Percentiles rank a stretch among this genome's conserved stretches.
phyloP scores from a whole-genome alignment of 2,113 vertebrate species.

The Sinosuthora webbiana region DNA sequence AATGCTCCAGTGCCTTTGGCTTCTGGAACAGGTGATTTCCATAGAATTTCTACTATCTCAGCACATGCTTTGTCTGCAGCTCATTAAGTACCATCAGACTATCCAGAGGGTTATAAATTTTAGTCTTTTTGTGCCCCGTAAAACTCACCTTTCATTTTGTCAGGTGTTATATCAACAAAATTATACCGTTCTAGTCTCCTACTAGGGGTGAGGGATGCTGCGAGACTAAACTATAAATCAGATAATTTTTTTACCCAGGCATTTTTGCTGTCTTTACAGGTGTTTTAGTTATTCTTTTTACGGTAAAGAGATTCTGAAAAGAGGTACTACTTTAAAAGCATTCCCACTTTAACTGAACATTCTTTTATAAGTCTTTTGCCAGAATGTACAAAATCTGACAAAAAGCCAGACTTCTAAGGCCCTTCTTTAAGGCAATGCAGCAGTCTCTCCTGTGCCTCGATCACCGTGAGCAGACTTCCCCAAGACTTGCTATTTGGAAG shows the following conservation, averaged over 20 bases:
- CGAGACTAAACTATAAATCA: neutral
- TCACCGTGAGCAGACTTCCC: neutral
- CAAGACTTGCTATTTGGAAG: neutral
- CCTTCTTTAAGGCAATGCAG: neutral
- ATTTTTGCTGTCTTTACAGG: neutral
- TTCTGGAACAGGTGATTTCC: neutral
- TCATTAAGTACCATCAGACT: neutral
- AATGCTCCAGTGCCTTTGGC: neutral
- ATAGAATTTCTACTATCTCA: neutral
- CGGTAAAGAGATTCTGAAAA: neutral
- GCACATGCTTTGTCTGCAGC: neutral
- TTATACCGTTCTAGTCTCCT: neutral
- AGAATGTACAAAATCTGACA: neutral
- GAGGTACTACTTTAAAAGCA: neutral
- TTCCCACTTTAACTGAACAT: neutral
- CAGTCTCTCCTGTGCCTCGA: neutral
- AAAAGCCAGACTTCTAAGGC: neutral
- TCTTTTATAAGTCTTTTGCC: neutral
- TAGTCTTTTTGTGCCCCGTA: neutral
- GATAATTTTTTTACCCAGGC: neutral
- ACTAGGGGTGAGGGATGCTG: neutral
- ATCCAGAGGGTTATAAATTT: neutral
- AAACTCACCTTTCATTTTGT: neutral
- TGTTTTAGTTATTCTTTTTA: neutral
- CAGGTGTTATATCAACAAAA: neutral